Base-by-base conservation (phyloP, 2,113 vertebrate species). In the Oreocharis arfaki region DNA sequence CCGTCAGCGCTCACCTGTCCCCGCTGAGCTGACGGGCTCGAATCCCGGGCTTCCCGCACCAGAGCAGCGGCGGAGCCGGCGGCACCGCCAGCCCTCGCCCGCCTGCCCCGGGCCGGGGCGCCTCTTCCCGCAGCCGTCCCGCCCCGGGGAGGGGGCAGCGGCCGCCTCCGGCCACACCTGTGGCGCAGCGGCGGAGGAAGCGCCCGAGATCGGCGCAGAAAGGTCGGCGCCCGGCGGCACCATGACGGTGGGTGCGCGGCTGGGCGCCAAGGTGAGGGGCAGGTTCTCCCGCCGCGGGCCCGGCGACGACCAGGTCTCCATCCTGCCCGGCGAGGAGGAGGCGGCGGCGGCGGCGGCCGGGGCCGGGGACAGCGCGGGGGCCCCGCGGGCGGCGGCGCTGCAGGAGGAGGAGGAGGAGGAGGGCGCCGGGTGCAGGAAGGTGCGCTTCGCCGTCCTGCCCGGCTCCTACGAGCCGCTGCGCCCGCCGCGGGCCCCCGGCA, bases 401-500 rank as follows among this genome's bases (percentile, higher is more conserved):
- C 57, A 9, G 56, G 74, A 64, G 79, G 21, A 76, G 52, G 21
- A 76, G 50, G n/a, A 75, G 69, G 47, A 50, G 70, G 92, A 76
- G n/a, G 69, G 83, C 8, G 2, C 41, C 12, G 49, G 33, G 35
- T 13, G 9, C 55, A 96, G 70, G 93, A 96, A 84, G 57, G 97
- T 97, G 46, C 96, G 95, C 65, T 94, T 98, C 44, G 97, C 97
- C 28, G 46, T 57, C 35, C 96, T 98, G 44, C 97, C 97, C 13
- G 97, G 94, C 85, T 89, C 92, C 70, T 98, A 98, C 89, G 97
- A 98, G 44, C 97, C 97, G 7, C 96, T 98, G 84, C 68, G 65
- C 15, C 75, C 90, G 24, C 83, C 81, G 30, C 77, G 32, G 30
- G 79, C 84, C 47, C 75, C 13, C 67, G 42, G 70, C 21, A 87